Base-by-base conservation (phyloP, 2,888 invertebrate genomes). In the Cyaniris semiargus region DNA sequence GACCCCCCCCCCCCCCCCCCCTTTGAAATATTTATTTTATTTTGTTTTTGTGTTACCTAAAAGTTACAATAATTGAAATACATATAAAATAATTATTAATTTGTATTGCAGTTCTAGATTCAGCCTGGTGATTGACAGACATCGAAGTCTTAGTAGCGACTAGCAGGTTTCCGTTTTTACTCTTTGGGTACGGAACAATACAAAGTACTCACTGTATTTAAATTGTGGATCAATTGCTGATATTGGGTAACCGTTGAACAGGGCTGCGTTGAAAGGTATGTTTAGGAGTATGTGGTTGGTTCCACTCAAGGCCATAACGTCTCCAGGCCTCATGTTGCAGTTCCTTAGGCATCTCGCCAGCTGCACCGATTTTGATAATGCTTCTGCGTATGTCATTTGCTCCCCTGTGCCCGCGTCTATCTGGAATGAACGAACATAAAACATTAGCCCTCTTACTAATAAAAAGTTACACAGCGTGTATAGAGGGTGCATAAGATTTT, bases 381-480 rank as follows among this genome's bases (percentile, higher is more conserved):
- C 88, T 0, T 89, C 89, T 0, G 80, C 83, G 76, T 87, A 87
- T 0, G 89, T 89, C 81, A 90, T 91, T 71, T 86, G 79, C 76
- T 88, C 81, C 0, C 87, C 91, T 23, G 91, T 92, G 0, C 86
- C 86, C 66, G 89, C 91, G 76, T 93, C 92, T 78, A 93, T 88
- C 93, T 93, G 82, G 15, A 78, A 66, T 1, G 18, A 53, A 48
- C 15, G 15, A n/a, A n/a, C n/a, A n/a, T n/a, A n/a, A n/a, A n/a
- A n/a, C n/a, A n/a, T n/a, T n/a, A n/a, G n/a, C n/a, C n/a, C n/a
- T n/a, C n/a, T n/a, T n/a, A n/a, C n/a, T n/a, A n/a, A n/a, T n/a
- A n/a, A n/a, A n/a, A n/a, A n/a, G n/a, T n/a, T n/a, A n/a, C n/a
- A n/a, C n/a, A n/a, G n/a, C n/a, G n/a, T n/a, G n/a, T n/a, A n/a